Conservation (phyloP, 2,113 vertebrate species). For the Zingel zingel region DNA sequence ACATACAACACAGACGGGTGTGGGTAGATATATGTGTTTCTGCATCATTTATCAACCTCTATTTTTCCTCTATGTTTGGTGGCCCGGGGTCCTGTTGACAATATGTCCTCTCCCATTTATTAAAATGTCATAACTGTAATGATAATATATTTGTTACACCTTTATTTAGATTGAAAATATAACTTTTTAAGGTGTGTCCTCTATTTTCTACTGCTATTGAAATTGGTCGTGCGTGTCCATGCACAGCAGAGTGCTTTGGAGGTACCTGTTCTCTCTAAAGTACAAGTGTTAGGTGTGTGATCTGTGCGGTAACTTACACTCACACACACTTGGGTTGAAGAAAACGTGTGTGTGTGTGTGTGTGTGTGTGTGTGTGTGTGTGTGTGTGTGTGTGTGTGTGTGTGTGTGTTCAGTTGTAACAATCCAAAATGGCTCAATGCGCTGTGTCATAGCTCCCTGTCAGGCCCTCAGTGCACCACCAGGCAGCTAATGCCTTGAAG, state of each 20-base stretch:
- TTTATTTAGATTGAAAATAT: constrained; percentile 14
- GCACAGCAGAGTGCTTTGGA: neutral
- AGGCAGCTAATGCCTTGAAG: constrained; percentile 81
- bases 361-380: constrained; percentile 59
- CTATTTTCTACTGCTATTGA: constrained; percentile 8
- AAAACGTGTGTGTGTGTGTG: constrained; percentile 53
- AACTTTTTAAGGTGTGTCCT: constrained; percentile 11
- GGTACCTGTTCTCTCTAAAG: constrained; percentile 27
- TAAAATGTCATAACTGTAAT: constrained; percentile 42
- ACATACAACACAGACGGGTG: constrained; percentile 61
- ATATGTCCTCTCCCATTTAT: constrained; percentile 48
- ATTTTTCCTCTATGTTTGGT: constrained; percentile 47
- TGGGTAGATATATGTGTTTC: constrained; percentile 54
- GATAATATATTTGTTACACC: constrained; percentile 23
- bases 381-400: constrained; percentile 61
- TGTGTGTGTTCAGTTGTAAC: constrained; percentile 60
- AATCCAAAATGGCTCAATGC: constrained; percentile 67
- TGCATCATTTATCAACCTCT: constrained; percentile 73
- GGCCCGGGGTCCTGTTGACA: constrained; percentile 44
- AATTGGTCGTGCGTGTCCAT: neutral
- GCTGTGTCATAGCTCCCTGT: constrained; percentile 76
- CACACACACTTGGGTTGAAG: constrained; percentile 21
- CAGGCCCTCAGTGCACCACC: constrained; percentile 75
- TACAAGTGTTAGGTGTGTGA: constrained; percentile 29
- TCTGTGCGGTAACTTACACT: constrained; percentile 29